phyloP scores from a whole-genome alignment of 2,113 vertebrate genomes.

The Crotalus helleri region DNA sequence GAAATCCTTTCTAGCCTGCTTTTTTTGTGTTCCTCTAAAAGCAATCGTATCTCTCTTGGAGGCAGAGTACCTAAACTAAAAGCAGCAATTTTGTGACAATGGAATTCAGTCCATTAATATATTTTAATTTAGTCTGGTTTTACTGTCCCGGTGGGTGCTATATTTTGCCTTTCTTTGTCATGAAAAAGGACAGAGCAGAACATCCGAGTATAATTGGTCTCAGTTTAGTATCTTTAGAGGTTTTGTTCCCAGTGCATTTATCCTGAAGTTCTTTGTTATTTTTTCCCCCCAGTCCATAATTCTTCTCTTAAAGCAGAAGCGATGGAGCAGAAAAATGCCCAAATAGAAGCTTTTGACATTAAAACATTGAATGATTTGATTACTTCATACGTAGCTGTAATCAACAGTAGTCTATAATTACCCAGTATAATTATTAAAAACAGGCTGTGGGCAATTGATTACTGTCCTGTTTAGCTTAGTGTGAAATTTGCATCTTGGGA shows the following conservation, averaged over 20 bases:
- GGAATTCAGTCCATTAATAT: conserved; percentile 8
- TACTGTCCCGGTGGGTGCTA: conserved; percentile 43
- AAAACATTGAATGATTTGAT: conserved; percentile 23
- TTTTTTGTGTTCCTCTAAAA: background rate
- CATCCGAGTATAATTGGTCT: conserved; percentile 41
- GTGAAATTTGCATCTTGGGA: conserved; percentile 19
- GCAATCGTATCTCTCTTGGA: background rate
- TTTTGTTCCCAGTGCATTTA: conserved; percentile 24
- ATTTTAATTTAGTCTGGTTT: conserved; percentile 42
- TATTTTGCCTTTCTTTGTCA: conserved; percentile 45
- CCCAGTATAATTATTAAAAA: conserved; percentile 42
- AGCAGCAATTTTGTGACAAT: background rate
- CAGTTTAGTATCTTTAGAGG: conserved; percentile 37
- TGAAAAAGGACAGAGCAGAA: conserved; percentile 37
- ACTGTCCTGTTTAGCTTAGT: background rate
- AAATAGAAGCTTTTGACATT: conserved; percentile 14
- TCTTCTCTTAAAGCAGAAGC: conserved; percentile 27
- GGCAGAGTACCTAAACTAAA: background rate
- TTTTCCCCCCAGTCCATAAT: conserved; percentile 28
- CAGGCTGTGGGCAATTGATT: conserved; percentile 32
- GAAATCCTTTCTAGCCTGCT: background rate
- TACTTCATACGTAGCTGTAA: conserved; percentile 16
- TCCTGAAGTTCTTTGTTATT: conserved; percentile 25
- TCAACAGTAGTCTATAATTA: conserved; percentile 36
- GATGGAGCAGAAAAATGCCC: background rate